These are phyloP conservation scores for Meriones psammophilus DNA, from an alignment of 2,797 vertebrate genomes.

Conservation along the genomic window DNA sequence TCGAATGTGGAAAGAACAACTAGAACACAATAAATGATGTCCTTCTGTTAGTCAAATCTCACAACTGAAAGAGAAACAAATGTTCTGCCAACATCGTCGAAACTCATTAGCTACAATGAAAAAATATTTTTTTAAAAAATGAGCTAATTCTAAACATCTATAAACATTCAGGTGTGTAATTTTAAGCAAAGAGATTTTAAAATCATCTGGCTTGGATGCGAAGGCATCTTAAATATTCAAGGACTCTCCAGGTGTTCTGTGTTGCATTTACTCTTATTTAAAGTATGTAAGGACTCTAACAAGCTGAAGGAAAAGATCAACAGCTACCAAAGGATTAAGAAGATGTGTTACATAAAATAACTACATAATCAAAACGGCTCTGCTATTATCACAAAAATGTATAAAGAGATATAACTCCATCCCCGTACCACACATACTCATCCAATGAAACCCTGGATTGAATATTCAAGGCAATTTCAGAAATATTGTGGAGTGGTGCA, in stretches of 20 bases:
- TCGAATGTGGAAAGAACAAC: not conserved
- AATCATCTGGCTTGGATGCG: not conserved
- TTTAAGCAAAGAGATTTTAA: not conserved
- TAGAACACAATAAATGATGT: not conserved
- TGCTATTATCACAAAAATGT: not conserved
- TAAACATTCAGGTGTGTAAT: not conserved
- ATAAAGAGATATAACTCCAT: not conserved
- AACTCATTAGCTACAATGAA: not conserved
- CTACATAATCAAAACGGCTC: not conserved
- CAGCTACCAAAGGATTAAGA: not conserved
- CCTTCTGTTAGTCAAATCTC: not conserved
- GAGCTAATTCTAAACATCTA: not conserved
- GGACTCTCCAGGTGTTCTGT: not conserved
- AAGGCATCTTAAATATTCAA: not conserved
- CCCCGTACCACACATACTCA: not conserved
- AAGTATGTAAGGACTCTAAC: not conserved
- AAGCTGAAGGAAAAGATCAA: not conserved
- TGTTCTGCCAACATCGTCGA: not conserved
- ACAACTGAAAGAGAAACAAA: conserved; percentile 2
- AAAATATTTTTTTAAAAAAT: not conserved
- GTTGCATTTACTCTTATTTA: not conserved
- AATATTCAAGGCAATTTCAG: not conserved
- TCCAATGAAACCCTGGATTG: not conserved
- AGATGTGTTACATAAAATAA: not conserved
- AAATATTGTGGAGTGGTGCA: not conserved